These are phyloP conservation scores for Rhamnusium bicolor DNA, from an alignment of 2,888 invertebrate species.

Conservation along the genomic window DNA sequence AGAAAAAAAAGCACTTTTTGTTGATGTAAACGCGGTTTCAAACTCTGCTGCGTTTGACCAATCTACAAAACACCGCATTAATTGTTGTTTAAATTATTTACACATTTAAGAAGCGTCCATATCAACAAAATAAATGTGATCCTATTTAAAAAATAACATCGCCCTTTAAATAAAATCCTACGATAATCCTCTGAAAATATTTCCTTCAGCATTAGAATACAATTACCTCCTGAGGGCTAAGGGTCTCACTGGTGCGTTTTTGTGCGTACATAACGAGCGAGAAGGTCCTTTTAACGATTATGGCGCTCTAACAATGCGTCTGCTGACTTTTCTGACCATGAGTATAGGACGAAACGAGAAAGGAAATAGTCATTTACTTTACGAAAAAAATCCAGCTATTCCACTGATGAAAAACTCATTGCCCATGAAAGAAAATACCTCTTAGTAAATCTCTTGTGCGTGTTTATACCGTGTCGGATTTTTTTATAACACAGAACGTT, in stretches of 20 bases:
- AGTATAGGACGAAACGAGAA: slow-evolving; percentile 13
- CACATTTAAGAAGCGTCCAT: background rate
- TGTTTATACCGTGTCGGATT: slow-evolving; percentile 7
- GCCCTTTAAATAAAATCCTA: background rate
- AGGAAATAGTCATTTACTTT: slow-evolving; percentile 29
- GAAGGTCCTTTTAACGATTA: slow-evolving; percentile 22
- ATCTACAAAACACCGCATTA: too few species aligned
- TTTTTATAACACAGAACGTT: background rate
- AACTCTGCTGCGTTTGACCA: too few species aligned
- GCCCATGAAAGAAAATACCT: slow-evolving; percentile 28
- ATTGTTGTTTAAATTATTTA: too few species aligned
- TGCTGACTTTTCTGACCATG: slow-evolving; percentile 27
- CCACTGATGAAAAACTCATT: slow-evolving; percentile 34
- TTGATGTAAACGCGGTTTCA: too few species aligned
- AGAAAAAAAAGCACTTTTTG: too few species aligned
- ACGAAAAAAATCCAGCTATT: slow-evolving; percentile 29
- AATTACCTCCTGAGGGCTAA: slow-evolving; percentile 22
- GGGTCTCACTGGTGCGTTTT: slow-evolving; percentile 10
- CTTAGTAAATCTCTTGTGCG: slow-evolving; percentile 29
- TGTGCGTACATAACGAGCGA: slow-evolving; percentile 19
- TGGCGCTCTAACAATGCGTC: slow-evolving; percentile 8
- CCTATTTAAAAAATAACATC: background rate
- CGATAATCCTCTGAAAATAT: slow-evolving; percentile 6
- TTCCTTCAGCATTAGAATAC: slow-evolving; percentile 32
- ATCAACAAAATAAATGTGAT: background rate